Conservation (phyloP, 2,113 vertebrate species). For the Aspidoscelis tigris region DNA sequence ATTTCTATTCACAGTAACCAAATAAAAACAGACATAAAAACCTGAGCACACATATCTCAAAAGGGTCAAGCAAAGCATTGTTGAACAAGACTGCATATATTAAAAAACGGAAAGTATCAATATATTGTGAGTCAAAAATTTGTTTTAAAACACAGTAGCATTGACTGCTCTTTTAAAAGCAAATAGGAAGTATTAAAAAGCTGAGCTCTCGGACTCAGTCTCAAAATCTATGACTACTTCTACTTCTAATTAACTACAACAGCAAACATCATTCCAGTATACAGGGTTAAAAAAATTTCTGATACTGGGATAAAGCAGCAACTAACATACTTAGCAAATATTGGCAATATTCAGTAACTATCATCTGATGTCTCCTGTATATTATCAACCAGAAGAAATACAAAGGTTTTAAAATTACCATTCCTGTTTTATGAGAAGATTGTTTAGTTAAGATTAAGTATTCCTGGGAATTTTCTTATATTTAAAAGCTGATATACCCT, state of each 20-base stretch:
- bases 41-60: conserved; percentile 60
- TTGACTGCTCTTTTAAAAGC: neutral
- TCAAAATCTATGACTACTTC: conserved; percentile 3
- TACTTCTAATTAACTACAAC: conserved; percentile 22
- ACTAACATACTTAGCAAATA: neutral
- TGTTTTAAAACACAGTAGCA: conserved; percentile 3
- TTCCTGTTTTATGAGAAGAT: no score
- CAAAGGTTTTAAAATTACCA: neutral
- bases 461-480: no score
- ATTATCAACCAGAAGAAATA: neutral
- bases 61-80: conserved; percentile 67
- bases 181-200: neutral
- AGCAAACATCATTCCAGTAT: neutral
- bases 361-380: neutral
- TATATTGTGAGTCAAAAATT: neutral
- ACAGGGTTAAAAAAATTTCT: conserved; percentile 4
- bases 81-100: conserved; percentile 54
- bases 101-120: neutral
- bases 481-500: no score
- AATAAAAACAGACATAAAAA: conserved; percentile 52
- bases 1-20: conserved; percentile 53
- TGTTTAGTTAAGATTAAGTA: no score
- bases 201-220: conserved; percentile 2
- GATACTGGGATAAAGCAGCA: accelerated
- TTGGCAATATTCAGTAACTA: neutral